Base-by-base conservation (phyloP, 1,140 invertebrate genomes). In the Drosophila sturtevanti region DNA sequence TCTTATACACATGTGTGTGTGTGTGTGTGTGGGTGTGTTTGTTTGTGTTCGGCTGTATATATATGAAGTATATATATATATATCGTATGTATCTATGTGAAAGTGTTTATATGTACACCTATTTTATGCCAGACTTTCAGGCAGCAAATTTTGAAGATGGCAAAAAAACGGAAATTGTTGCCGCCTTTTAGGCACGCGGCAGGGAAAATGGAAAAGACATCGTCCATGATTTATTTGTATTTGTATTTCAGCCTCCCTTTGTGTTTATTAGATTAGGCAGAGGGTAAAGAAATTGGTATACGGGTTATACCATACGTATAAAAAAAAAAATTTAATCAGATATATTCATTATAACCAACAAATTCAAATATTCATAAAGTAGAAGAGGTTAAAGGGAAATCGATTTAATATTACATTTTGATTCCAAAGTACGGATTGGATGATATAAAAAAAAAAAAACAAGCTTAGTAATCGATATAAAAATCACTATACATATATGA, bases 231-330 rank as follows among this genome's bases (percentile, higher is more conserved):
- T 56, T 56, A 56, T 56, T 56, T 56, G 27, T 55, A 55, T 55
- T 55, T 55, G 54, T 56, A 16, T 55, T 55, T 34, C 41, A 48
- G 52, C 52, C 52, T 55, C 9, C 9, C 24, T 55, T 14, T n/a
- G 52, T 31, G 52, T 55, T 55, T 55, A 55, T 55, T 55, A 55
- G 52, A 55, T 55, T 55, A 55, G 52, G 24, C 52, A 55, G 24
- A 31, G 24, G 52, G 22, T 44, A 5, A 48, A 48, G 41, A 38
- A 48, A 21, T 48, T n/a, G 37, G 37, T 38, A n/a, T 38, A 38
- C 37, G 37, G 12, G 2, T 14, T 12, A n/a, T n/a, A 4, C 11
- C 1, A n/a, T 38, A 16, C 7, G n/a, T n/a, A n/a, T n/a, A n/a
- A n/a, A n/a, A 16, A 16, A 16, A 38, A 44, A 18, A 48, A 48